Evolutionary conservation across 2,113 vertebrate species (phyloP).

Genomic region (Cyprinodon tularosa): DNA sequence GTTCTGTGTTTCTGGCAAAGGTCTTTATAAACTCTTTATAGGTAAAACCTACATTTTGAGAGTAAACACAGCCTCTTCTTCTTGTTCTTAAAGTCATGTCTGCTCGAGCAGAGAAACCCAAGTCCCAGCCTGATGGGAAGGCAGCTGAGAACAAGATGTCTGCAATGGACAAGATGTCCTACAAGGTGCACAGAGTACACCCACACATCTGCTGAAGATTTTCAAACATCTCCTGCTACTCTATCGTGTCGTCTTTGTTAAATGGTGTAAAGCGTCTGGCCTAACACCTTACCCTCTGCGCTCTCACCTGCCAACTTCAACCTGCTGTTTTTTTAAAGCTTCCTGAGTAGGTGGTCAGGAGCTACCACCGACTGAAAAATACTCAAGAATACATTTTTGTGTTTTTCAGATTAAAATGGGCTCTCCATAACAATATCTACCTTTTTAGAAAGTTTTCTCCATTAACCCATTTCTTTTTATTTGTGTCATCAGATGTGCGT

Average conservation of each 20-base stretch:
- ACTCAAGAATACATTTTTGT: background rate
- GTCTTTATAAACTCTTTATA: background rate
- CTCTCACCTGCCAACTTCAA: slow-evolving; percentile 3
- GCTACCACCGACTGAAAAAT: slow-evolving; percentile 8
- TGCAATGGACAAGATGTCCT: slow-evolving; percentile 68
- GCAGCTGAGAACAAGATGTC: slow-evolving; percentile 68
- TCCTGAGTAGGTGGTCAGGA: slow-evolving; percentile 26
- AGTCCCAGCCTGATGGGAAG: slow-evolving; percentile 77
- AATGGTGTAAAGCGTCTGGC: slow-evolving; percentile 9
- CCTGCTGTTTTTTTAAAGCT: slow-evolving; percentile 27
- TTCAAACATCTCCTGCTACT: background rate
- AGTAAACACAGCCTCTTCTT: background rate
- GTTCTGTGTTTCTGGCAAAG: background rate
- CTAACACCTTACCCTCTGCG: slow-evolving; percentile 28
- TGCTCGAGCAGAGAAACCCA: slow-evolving; percentile 77
- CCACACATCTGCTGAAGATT: background rate
- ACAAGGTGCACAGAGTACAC: slow-evolving; percentile 59
- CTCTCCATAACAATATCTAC: background rate
- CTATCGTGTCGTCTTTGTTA: slow-evolving; percentile 1
- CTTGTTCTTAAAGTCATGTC: slow-evolving; percentile 70
- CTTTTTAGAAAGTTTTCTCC: background rate
- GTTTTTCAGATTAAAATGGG: background rate
- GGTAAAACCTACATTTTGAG: background rate
- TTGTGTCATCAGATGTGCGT: slow-evolving; percentile 69
- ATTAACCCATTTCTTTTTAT: background rate